These are phyloP conservation scores for Bolinopsis microptera DNA, from an alignment of 37 sponge, comb jelly and placozoan genomes.

Conservation along the genomic window DNA sequence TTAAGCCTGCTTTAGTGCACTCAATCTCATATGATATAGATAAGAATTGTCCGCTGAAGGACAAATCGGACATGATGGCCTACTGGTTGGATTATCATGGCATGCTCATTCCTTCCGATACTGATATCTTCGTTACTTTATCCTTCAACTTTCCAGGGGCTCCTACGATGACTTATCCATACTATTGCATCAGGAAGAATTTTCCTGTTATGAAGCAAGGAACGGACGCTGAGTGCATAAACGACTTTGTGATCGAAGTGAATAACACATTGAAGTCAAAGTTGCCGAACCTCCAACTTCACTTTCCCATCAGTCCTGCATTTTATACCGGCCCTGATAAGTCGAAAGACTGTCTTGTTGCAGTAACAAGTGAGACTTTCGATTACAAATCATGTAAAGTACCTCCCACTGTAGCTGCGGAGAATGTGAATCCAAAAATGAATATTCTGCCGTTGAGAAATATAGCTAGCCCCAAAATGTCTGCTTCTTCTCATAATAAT, in stretches of 20 bases:
- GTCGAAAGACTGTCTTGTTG: neutral
- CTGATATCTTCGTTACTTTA: slow-evolving; percentile 24
- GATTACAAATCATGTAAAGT: neutral
- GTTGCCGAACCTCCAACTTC: neutral
- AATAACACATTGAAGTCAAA: neutral
- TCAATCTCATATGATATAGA: slow-evolving; percentile 36
- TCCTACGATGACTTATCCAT: slow-evolving; percentile 50
- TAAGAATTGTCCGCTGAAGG: slow-evolving; percentile 7
- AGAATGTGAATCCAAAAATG: neutral
- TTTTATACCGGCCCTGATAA: neutral
- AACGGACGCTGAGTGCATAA: neutral
- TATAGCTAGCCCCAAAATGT: neutral
- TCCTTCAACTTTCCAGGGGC: slow-evolving; percentile 52
- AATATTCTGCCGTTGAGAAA: neutral
- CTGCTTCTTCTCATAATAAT: neutral
- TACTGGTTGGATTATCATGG: slow-evolving; percentile 65
- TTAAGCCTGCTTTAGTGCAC: slow-evolving; percentile 48
- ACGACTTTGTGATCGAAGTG: neutral
- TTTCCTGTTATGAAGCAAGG: neutral
- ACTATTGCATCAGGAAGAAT: slow-evolving; percentile 23
- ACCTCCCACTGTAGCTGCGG: neutral
- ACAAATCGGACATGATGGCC: slow-evolving; percentile 43
- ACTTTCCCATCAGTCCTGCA: neutral
- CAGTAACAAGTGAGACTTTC: neutral
- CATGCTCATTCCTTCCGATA: slow-evolving; percentile 56